Evolutionary conservation across 2,113 vertebrate species (phyloP), one percentile per base, ranked within the genome.

Genomic region (Colinus virginianus): DNA sequence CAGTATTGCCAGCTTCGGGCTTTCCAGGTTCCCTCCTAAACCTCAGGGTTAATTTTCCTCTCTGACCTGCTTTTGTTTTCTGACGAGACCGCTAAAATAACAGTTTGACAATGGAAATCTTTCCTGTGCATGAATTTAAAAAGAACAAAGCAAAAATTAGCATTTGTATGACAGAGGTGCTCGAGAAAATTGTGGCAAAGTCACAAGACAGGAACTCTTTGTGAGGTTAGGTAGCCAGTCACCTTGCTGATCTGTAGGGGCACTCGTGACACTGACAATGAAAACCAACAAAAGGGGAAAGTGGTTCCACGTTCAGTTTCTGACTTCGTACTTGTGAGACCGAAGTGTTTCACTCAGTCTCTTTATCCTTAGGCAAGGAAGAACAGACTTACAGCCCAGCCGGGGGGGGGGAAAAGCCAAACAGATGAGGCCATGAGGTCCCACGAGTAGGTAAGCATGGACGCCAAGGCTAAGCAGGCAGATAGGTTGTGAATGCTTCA

Each of bases 211-310:
- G 90, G 91, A 81, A 71, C 70, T 49, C 17, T 66, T 55, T 70
- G 45, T 91, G 72, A 63, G 75, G 49, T 81, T 62, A 63, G 79
- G 45, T 88, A 40, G 75, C 88, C 87, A 93, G 75, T 90, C 87
- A 93, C 95, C 94, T 94, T 92, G 94, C 59, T 77, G 81, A 79
- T 74, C 74, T 36, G 30, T 51, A 26, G 40, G 20, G 43, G 61
- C 7, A 22, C 43, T 79, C 51, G 13, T 20, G 53, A 48, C 8
- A 18, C 51, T 55, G 49, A 48, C 58, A 88, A 42, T 82, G 53
- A 49, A 90, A 84, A 32, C 53, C 21, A 69, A 58, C 53, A 66
- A 84, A 88, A 87, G 62, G 21, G 30, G 70, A 26, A 53, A 55
- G 55, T 48, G 55, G 26, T 56, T 61, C 84, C 62, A 26, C 62